phyloP scores from a whole-genome alignment of 2,888 invertebrate species.

The Andrena haemorrhoa region DNA sequence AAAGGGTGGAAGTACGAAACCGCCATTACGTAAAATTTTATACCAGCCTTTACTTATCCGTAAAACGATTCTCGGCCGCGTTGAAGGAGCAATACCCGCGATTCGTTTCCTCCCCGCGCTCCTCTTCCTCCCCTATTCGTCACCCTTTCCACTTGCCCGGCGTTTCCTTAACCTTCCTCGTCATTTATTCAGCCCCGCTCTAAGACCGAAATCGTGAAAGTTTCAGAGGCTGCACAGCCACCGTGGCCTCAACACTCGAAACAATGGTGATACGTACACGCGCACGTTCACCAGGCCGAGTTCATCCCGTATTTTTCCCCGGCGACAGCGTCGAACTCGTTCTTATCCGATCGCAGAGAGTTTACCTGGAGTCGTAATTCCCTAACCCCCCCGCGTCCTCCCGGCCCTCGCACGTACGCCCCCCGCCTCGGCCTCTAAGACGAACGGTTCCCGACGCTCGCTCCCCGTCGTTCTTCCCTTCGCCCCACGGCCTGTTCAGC shows the following conservation, averaged over 20 bases:
- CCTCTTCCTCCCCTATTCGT: neutral
- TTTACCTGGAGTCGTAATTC: constrained; percentile 64
- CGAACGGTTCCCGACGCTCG: constrained; percentile 16
- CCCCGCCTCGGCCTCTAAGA: constrained; percentile 28
- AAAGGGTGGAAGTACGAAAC: constrained; percentile 16
- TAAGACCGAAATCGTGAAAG: constrained; percentile 45
- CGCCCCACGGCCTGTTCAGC: neutral
- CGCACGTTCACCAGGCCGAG: constrained; percentile 18
- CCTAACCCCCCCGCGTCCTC: constrained; percentile 32
- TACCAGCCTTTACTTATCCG: constrained; percentile 31
- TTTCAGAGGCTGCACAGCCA: constrained; percentile 30
- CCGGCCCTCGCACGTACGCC: constrained; percentile 16
- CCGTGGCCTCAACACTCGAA: constrained; percentile 5
- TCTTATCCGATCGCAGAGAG: constrained; percentile 76
- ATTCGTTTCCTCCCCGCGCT: constrained; percentile 14
- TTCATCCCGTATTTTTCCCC: constrained; percentile 74
- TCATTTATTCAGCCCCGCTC: constrained; percentile 51
- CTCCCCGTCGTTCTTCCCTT: neutral
- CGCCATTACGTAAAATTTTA: constrained; percentile 53
- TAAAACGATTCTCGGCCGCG: constrained; percentile 31
- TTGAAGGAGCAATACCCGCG: constrained; percentile 14
- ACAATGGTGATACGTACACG: constrained; percentile 30
- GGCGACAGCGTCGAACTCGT: constrained; percentile 73
- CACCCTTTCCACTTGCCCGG: neutral
- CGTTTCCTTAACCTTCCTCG: constrained; percentile 12